Conservation (phyloP, 2,797 vertebrate species). For the Enteromius argenteus region DNA sequence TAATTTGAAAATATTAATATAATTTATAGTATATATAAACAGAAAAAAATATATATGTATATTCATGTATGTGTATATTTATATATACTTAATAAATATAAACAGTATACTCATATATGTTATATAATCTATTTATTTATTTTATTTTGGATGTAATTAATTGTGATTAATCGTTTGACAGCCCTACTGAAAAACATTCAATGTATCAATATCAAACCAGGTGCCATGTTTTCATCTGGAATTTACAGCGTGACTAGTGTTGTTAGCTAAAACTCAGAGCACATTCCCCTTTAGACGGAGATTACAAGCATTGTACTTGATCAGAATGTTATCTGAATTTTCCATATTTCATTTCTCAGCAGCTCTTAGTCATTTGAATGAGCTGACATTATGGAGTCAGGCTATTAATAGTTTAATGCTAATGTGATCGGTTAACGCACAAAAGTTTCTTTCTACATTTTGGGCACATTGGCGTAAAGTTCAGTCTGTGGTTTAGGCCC, state of each 20-base stretch:
- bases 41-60: too few species aligned
- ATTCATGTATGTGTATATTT: too few species aligned
- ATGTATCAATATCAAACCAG: background rate
- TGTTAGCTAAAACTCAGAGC: background rate
- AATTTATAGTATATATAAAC: too few species aligned
- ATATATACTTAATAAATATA: too few species aligned
- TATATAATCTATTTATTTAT: too few species aligned
- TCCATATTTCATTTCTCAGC: constrained; percentile 30
- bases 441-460: constrained; percentile 54
- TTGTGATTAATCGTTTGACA: too few species aligned
- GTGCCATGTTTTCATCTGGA: background rate
- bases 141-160: too few species aligned
- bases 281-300: background rate
- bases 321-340: constrained; percentile 5
- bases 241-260: background rate
- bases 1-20: too few species aligned
- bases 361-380: constrained; percentile 37
- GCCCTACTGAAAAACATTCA: too few species aligned
- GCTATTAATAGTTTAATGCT: constrained; percentile 58
- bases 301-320: constrained; percentile 7
- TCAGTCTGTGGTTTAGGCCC: constrained; percentile 36
- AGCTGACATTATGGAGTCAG: constrained; percentile 50
- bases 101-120: too few species aligned
- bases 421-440: constrained; percentile 52
- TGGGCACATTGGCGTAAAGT: constrained; percentile 18